Conservation (phyloP, 2,888 invertebrate species). For the Mesorhabditis sp. region DNA sequence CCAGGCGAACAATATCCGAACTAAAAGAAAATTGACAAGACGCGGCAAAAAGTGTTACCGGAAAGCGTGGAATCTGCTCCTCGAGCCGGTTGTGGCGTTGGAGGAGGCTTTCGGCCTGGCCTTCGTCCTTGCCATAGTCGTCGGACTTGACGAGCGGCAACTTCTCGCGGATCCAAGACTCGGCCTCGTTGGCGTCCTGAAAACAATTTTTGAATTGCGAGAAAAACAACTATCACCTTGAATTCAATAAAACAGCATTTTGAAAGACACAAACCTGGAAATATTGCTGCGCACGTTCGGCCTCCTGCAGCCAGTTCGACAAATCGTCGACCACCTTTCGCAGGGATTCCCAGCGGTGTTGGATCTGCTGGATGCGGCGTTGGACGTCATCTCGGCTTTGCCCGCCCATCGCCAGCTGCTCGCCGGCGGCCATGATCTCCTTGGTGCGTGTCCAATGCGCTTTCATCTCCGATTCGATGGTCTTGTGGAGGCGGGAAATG, state of each 20-base stretch:
- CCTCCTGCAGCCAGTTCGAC: slow-evolving; percentile 76
- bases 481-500: slow-evolving; percentile 85
- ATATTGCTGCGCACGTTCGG: slow-evolving; percentile 82
- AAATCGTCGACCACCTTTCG: slow-evolving; percentile 75
- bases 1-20: slow-evolving; percentile 45
- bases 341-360: slow-evolving; percentile 78
- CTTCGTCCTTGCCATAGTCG: slow-evolving; percentile 74
- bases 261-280: slow-evolving; percentile 37
- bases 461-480: slow-evolving; percentile 77
- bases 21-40: slow-evolving; percentile 12
- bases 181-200: slow-evolving; percentile 87
- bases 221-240: slow-evolving; percentile 9
- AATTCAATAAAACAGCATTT: neutral
- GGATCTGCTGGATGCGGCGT: slow-evolving; percentile 27
- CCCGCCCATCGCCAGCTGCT: slow-evolving; percentile 37
- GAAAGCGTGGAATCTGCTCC: slow-evolving; percentile 34
- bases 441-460: slow-evolving; percentile 61
- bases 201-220: too few relatives aligned
- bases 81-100: slow-evolving; percentile 61
- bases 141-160: slow-evolving; percentile 81
- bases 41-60: neutral
- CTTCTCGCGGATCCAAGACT: slow-evolving; percentile 94
- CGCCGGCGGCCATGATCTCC: slow-evolving; percentile 56
- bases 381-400: slow-evolving; percentile 27
- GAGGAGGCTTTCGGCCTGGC: slow-evolving; percentile 46